Base-by-base conservation (phyloP, 2,797 vertebrate species). In the Sebastes kiyomatsui region DNA sequence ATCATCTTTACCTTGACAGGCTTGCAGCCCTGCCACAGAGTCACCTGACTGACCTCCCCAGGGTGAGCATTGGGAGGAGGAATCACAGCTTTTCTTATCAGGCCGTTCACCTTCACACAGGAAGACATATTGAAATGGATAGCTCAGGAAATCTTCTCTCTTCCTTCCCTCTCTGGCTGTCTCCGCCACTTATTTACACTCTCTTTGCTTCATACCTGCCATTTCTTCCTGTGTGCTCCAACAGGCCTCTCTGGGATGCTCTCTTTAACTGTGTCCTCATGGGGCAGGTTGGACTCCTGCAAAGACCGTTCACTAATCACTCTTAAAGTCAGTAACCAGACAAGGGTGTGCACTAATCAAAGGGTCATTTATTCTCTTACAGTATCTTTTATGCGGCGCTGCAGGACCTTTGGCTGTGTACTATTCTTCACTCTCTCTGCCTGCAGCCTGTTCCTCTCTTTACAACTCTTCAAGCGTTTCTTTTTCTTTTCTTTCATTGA, bases 371-470 rank as follows among this genome's bases (percentile, higher is more conserved):
- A 52, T 14, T 67, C 14, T 82, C 85, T 79, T 79, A 89, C 83
- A 7, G 20, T 60, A 55, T 77, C 52, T 67, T 72, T 84, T 20
- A 56, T 69, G 32, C 25, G 87, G 59, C 66, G 86, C 49, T 86
- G 82, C 62, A 30, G 10, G 5, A 59, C 77, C 70, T 89, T 90
- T 33, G 85, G 60, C 65, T 78, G 66, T 33, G 65, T 75, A 20
- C 33, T 81, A 13, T 27, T 90, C 18, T 79, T 81, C 32, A 7
- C 49, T 23, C 81, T 87, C 58, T 87, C 92, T 62, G 67, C 83
- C n/a, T 23, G 77, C 83, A 94, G 90, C 60, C 82, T 72, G 28
- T 96, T 96, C 77, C 96, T 96, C 30, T 93, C 96, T 87, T 95
- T 97, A 10, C 83, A 92, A 65, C 93, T 97, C 80, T 55, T 92